Evolutionary conservation across 1,140 invertebrate species (phyloP).

Genomic region (Melipona quadrifasciata): DNA sequence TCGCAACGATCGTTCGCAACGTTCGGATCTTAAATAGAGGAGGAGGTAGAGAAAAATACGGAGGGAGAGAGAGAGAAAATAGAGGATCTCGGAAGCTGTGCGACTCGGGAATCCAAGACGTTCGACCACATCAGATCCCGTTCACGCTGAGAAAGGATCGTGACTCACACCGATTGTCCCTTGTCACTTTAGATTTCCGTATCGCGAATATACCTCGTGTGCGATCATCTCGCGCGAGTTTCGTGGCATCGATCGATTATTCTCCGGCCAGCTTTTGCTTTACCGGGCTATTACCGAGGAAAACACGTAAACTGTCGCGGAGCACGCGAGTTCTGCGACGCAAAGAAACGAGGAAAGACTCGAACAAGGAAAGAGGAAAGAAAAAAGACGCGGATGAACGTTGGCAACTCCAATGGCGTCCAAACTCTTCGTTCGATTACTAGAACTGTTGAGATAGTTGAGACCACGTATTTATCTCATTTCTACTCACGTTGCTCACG

Average conservation of each 20-base stretch:
- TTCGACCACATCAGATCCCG: constrained; percentile 33
- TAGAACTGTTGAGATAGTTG: too few relatives aligned
- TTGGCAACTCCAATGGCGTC: too few relatives aligned
- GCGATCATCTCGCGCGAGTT: background rate
- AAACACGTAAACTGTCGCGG: background rate
- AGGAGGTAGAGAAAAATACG: background rate
- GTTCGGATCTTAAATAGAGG: background rate
- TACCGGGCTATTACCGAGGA: background rate
- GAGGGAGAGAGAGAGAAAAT: background rate
- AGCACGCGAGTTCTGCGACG: background rate
- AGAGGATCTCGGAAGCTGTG: constrained; percentile 14
- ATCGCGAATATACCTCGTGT: background rate
- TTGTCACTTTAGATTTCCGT: constrained; percentile 11
- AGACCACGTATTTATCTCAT: too few relatives aligned
- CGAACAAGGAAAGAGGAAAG: background rate
- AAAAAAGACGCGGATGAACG: background rate
- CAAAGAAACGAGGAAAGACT: too few relatives aligned
- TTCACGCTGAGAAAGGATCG: constrained; percentile 25
- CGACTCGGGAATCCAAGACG: constrained; percentile 32
- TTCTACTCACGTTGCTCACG: too few relatives aligned
- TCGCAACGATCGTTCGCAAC: background rate
- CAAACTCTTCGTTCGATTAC: too few relatives aligned
- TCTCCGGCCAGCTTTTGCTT: too few relatives aligned
- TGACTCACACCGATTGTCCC: constrained; percentile 37
- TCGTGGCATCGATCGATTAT: background rate